Evolutionary conservation across 2,888 invertebrate genomes (phyloP), one percentile per base, ranked within the genome.

Genomic region (Netelia virgata): DNA sequence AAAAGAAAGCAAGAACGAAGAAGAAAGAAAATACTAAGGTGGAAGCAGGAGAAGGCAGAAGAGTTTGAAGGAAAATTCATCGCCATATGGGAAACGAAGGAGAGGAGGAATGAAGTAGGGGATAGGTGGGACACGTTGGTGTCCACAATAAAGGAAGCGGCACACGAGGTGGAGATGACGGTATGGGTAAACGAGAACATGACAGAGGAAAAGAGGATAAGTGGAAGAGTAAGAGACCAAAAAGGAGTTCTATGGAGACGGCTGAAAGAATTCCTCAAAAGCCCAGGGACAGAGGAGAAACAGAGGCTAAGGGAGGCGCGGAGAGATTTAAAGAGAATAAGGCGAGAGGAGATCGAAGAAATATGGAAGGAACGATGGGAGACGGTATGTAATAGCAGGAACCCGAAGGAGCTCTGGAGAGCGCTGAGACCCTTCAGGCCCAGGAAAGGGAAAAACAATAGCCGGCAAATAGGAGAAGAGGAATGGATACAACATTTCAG

Each of bases 401-500:
- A 41, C 16, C 41, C n/a, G 1, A 43, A 18, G 18, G 43, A 64
- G 0, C 8, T 64, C 10, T 64, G 41, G 64, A 11, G 16, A 16
- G 64, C 64, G 10, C 16, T 64, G 0, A 64, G 43, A 16, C 64
- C 64, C 16, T 41, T 64, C 11, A 64, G n/a, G 9, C 64, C 64
- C 6, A 64, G 36, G 16, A 41, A 11, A 18, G 1, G 0, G 0
- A 5, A 5, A 5, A 18, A 43, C n/a, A 6, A 16, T 10, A 28
- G 64, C 0, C 16, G 16, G 10, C 41, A 43, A 10, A 43, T 64
- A 1, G 41, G 14, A 1, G 16, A 16, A 16, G 16, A 16, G 1
- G 64, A 64, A 9, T 64, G 64, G 64, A 36, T 64, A 1, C 1
- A 41, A 43, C 64, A 64, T 16, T 64, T 64, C 43, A 43, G 14